Percentiles rank a stretch among this genome's conserved stretches.
Conservation (phyloP, 92 coral and sea anemone genomes). For the Epizoanthus illoricatus region DNA sequence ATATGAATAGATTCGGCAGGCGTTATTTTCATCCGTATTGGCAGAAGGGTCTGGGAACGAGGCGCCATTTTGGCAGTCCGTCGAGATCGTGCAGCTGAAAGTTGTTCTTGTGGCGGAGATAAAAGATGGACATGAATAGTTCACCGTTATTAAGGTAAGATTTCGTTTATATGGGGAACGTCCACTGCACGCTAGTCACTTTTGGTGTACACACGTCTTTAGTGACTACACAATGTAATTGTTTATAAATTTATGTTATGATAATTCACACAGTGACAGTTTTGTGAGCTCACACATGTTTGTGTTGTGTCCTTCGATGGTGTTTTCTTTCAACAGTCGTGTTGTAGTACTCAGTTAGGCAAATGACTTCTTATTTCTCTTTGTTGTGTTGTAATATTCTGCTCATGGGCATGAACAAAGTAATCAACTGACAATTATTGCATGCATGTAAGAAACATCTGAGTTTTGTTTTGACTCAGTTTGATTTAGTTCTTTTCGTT, state of each 20-base stretch:
- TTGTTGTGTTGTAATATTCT: too few relatives aligned
- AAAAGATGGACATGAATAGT: background rate
- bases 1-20: background rate
- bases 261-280: too few relatives aligned
- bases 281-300: background rate
- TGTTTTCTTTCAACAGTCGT: background rate
- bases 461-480: too few relatives aligned
- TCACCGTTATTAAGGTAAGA: conserved; percentile 36
- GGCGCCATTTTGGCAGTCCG: conserved; percentile 18
- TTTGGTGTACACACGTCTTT: conserved; percentile 28
- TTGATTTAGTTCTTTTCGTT: too few relatives aligned
- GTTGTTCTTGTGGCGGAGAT: conserved; percentile 30
- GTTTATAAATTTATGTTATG: background rate
- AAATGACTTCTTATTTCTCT: too few relatives aligned
- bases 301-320: background rate
- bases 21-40: background rate
- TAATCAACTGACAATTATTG: too few relatives aligned
- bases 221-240: background rate
- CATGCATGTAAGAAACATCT: too few relatives aligned
- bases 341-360: too few relatives aligned
- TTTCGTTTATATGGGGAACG: conserved; percentile 15
- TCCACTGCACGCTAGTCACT: conserved; percentile 42
- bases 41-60: conserved; percentile 37
- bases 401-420: too few relatives aligned
- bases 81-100: conserved; percentile 19